phyloP scores from a whole-genome alignment of 2,888 invertebrate genomes.

The Hypena proboscidalis region DNA sequence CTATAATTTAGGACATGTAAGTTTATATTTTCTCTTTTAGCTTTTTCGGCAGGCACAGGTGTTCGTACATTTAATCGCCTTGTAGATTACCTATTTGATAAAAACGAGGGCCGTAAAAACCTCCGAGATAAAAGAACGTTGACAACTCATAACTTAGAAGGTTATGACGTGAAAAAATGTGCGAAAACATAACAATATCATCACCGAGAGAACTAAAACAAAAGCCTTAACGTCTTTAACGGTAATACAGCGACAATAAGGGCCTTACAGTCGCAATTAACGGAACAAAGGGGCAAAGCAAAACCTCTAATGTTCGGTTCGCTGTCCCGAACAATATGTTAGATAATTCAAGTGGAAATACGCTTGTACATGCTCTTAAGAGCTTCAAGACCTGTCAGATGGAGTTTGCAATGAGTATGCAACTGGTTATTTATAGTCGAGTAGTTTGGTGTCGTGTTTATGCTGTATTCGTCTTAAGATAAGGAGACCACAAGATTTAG shows the following conservation, averaged over 20 bases:
- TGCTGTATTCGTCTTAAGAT: too few species aligned
- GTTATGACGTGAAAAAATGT: constrained; percentile 7
- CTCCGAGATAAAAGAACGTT: too few species aligned
- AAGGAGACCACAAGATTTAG: too few species aligned
- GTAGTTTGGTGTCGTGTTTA: neutral
- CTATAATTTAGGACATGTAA: too few species aligned
- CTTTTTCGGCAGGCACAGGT: too few species aligned
- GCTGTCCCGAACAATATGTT: constrained; percentile 50
- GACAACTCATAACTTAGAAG: constrained; percentile 14
- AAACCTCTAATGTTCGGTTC: constrained; percentile 56
- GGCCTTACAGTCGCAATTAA: constrained; percentile 64
- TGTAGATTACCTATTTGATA: too few species aligned
- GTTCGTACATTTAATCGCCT: too few species aligned
- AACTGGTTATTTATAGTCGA: constrained; percentile 19
- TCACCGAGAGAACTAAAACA: constrained; percentile 44
- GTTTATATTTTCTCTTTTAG: too few species aligned
- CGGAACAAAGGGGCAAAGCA: constrained; percentile 56
- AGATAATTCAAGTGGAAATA: constrained; percentile 45
- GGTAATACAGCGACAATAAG: constrained; percentile 51
- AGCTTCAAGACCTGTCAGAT: constrained; percentile 14
- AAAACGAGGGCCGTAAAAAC: too few species aligned
- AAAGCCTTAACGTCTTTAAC: constrained; percentile 48
- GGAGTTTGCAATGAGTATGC: constrained; percentile 21
- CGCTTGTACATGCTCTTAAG: constrained; percentile 21
- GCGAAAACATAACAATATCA: constrained; percentile 31